phyloP scores from a whole-genome alignment of 2,113 vertebrate genomes.

The Uria lomvia region DNA sequence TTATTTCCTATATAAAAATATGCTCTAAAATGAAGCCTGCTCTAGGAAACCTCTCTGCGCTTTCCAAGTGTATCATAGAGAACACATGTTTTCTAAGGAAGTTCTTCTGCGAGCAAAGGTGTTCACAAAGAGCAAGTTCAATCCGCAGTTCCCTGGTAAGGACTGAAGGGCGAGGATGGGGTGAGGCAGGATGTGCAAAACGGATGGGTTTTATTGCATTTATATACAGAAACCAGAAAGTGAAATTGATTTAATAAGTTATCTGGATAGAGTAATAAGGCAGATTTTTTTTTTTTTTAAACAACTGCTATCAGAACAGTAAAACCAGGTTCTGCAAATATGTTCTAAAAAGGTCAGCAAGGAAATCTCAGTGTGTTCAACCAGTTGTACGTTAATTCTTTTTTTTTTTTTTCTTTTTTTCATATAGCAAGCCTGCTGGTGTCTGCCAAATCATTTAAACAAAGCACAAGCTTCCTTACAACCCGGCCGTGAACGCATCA shows the following conservation, averaged over 20 bases:
- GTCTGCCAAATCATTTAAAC: background rate
- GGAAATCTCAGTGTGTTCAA: background rate
- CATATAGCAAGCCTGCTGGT: background rate
- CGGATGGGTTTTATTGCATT: constrained; percentile 33
- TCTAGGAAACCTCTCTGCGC: background rate
- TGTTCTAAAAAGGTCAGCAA: background rate
- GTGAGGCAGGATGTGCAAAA: constrained; percentile 21
- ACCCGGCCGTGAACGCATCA: background rate
- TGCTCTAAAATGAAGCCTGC: background rate
- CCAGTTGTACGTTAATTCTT: background rate
- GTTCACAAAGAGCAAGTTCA: background rate
- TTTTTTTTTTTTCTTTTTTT: background rate
- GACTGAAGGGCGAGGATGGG: background rate
- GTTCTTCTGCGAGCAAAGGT: background rate
- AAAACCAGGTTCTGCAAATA: background rate
- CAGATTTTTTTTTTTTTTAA: background rate
- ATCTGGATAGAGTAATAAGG: constrained; percentile 1
- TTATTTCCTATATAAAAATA: constrained; percentile 25
- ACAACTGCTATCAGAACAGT: background rate
- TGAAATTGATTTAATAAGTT: background rate
- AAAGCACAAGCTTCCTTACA: constrained; percentile 4
- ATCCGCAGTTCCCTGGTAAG: background rate
- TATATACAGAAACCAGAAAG: background rate
- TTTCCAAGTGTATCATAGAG: background rate
- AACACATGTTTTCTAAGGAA: background rate